A percentile compares a stretch with the other conserved stretches of the same genome.
Conservation (phyloP, 2,888 invertebrate species). For the Ichneumoninae sp. region DNA sequence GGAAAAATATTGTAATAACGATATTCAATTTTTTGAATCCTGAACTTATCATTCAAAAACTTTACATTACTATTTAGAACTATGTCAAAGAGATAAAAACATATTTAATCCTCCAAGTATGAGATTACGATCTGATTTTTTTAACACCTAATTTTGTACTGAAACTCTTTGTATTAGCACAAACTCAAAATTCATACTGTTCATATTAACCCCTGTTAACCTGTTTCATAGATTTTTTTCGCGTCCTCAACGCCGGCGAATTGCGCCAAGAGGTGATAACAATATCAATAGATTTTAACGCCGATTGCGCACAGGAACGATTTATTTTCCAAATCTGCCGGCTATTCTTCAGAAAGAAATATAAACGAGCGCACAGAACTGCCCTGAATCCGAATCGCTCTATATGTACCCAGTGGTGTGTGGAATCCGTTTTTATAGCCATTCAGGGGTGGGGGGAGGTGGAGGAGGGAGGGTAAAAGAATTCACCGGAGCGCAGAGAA, state of each 20-base stretch:
- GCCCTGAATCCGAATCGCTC: conserved; percentile 14
- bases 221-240: neutral
- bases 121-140: too few relatives aligned
- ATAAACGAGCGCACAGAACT: conserved; percentile 2
- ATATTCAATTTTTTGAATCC: too few relatives aligned
- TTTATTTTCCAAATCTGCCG: neutral
- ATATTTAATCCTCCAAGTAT: too few relatives aligned
- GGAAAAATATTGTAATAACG: too few relatives aligned
- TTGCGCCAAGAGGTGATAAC: neutral
- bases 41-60: too few relatives aligned
- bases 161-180: too few relatives aligned
- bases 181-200: too few relatives aligned
- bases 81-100: too few relatives aligned
- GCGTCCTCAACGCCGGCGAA: neutral
- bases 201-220: too few relatives aligned
- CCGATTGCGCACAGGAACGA: neutral
- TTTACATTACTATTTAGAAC: too few relatives aligned
- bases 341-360: conserved; percentile 18
- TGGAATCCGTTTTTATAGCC: conserved; percentile 40
- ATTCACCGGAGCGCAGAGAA: conserved; percentile 38
- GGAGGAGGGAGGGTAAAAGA: neutral
- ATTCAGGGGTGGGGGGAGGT: neutral
- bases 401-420: conserved; percentile 18
- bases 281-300: neutral
- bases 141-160: too few relatives aligned